Evolutionary conservation across 2,113 vertebrate genomes (phyloP), one percentile per base, ranked within the genome.

Genomic region (Odocoileus virginianus): DNA sequence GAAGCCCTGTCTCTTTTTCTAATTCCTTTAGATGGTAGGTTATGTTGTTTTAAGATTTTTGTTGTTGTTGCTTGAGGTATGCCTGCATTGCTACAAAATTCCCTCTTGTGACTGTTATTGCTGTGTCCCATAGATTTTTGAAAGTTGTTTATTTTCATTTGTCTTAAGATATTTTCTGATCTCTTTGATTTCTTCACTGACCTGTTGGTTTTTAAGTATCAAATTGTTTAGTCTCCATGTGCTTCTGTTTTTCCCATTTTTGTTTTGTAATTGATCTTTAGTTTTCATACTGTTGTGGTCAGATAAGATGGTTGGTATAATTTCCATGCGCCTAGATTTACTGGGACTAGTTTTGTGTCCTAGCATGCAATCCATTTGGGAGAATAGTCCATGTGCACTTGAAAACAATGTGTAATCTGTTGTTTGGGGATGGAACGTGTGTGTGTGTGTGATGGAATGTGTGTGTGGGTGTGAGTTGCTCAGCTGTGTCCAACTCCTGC

Each of bases 281-380:
- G 45, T 40, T 81, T 81, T 81, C 45, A 50, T 81, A 81, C 9
- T 50, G 28, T 12, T 81, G 16, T 81, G 78, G 28, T 79, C 15
- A 45, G 28, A 12, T 33, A 81, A 50, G 45, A 81, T 33, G 45
- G 5, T 50, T 50, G 28, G 33, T 50, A 33, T 50, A 50, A 19
- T 30, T 33, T 81, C 78, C 50, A 33, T 50, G 45, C 28, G 33
- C 28, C 30, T 50, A 33, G 21, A 50, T 50, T 81, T 50, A 33
- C 1, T 81, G 28, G 45, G 28, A 33, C 45, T 50, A 50, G 78
- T 50, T 30, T 50, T 50, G 78, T 33, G 78, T 47, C 78, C 78
- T 50, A 81, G 45, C 78, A 50, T 33, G 16, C 0, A 30, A 50
- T 50, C 28, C 10, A 28, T 28, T 15, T 0, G 0, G 40, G 40